phyloP scores from a whole-genome alignment of 2,113 vertebrate genomes.

The Thamnophis sirtalis region DNA sequence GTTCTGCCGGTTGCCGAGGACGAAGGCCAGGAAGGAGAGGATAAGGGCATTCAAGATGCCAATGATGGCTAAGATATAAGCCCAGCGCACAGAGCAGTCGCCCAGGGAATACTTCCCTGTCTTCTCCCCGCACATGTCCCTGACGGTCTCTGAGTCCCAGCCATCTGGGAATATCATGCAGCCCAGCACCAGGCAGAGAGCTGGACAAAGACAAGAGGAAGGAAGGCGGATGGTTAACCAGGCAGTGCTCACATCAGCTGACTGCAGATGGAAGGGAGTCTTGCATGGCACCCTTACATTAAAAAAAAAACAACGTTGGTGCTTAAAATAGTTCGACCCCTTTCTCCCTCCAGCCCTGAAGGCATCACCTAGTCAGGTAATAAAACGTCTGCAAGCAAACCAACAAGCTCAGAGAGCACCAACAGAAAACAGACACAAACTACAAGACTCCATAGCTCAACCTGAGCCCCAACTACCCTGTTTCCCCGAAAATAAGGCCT shows the following conservation, averaged over 20 bases:
- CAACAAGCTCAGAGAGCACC: background rate
- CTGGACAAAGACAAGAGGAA: conserved; percentile 55
- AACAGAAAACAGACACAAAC: background rate
- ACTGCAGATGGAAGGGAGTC: background rate
- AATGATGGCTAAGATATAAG: conserved; percentile 91
- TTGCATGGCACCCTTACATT: background rate
- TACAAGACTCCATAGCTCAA: background rate
- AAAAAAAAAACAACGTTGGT: background rate
- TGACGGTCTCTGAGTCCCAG: conserved; percentile 90
- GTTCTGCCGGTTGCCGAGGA: conserved; percentile 89
- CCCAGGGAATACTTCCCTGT: conserved; percentile 87
- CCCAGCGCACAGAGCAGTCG: conserved; percentile 90
- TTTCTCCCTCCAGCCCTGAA: background rate
- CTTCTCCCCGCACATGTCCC: conserved; percentile 90
- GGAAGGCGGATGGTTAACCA: background rate
- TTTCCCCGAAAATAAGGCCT: no score
- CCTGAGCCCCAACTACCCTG: background rate
- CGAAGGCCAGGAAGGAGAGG: conserved; percentile 92
- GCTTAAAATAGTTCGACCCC: background rate
- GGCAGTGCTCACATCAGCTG: background rate
- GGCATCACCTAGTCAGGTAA: background rate
- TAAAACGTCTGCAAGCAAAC: background rate
- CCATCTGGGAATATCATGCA: conserved; percentile 92
- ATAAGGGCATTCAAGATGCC: conserved; percentile 92
- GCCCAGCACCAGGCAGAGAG: conserved; percentile 88